Base-by-base conservation (phyloP, 2,113 vertebrate species). In the Gambusia holbrooki region DNA sequence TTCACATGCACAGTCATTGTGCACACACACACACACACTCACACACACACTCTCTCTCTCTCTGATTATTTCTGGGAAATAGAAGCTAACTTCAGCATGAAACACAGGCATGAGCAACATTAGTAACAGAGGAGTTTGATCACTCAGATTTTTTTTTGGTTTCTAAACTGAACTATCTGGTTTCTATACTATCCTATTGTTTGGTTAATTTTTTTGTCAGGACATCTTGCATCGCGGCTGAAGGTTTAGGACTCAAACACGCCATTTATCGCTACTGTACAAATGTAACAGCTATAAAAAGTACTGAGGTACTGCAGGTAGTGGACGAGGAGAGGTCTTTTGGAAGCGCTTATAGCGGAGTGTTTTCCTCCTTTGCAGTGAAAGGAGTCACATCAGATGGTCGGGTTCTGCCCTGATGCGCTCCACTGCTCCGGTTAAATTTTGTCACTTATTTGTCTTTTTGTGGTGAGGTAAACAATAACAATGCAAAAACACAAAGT, bases 291-390 rank as follows among this genome's bases (percentile, higher is more conserved):
- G 62, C 22, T 27, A 84, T 28, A 19, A 33, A 37, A 70, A 32
- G 9, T 33, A 48, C n/a, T 73, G 77, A 85, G 62, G 82, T 81
- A 68, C 73, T 78, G 69, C 60, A 30, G 54, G 71, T 66, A 69
- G 42, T n/a, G 61, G 35, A 42, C 42, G 66, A 68, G 54, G 27
- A 54, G 30, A 45, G 0, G 58, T 60, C 27, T 74, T 51, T 30
- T 4, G 42, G 72, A 80, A 76, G 63, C 87, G 54, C 70, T 69
- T 66, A 51, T 62, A 77, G 68, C 51, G 71, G 73, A 82, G 51
- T 54, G 35, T 30, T 2, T 51, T 68, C 60, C 42, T 77, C 30
- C 28, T 66, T 54, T 70, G 19, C 7, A n/a, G 19, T 30, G 19
- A 71, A 77, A 73, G 62, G 28, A 76, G 45, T 27, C 17, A 15